These are phyloP conservation scores for Ormyrus pomaceus DNA, from an alignment of 2,888 invertebrate species.

Conservation along the genomic window DNA sequence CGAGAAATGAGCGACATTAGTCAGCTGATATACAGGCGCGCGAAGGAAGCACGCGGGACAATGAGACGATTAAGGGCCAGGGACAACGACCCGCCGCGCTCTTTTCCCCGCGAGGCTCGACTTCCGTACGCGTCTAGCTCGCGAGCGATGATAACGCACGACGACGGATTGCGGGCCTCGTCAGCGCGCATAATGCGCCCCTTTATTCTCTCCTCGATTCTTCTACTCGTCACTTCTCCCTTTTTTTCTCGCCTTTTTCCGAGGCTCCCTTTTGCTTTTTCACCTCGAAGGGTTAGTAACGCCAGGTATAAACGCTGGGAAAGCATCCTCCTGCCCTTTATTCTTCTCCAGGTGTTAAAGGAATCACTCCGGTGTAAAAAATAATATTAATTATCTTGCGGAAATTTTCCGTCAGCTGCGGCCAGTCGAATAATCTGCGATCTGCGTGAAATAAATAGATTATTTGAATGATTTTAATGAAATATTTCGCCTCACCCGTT, in stretches of 20 bases:
- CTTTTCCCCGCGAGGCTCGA: not conserved
- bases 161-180: conserved; percentile 38
- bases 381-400: no score
- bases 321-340: not conserved
- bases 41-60: conserved; percentile 58
- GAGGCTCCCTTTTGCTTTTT: not conserved
- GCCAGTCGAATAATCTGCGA: no score
- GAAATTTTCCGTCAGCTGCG: no score
- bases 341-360: not conserved
- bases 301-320: not conserved
- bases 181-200: conserved; percentile 18
- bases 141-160: conserved; percentile 31
- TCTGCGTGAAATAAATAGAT: no score
- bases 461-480: not conserved
- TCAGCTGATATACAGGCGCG: conserved; percentile 30
- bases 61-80: conserved; percentile 65
- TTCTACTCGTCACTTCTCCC: conserved; percentile 28
- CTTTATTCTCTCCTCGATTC: conserved; percentile 40
- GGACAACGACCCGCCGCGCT: conserved; percentile 51
- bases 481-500: not conserved
- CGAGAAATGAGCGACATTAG: conserved; percentile 38
- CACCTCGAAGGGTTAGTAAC: not conserved
- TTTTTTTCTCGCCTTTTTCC: conserved; percentile 14
- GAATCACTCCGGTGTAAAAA: no score
- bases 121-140: conserved; percentile 24